Conservation (phyloP, 2,797 vertebrate genomes). For the Cheirogaleus major region DNA sequence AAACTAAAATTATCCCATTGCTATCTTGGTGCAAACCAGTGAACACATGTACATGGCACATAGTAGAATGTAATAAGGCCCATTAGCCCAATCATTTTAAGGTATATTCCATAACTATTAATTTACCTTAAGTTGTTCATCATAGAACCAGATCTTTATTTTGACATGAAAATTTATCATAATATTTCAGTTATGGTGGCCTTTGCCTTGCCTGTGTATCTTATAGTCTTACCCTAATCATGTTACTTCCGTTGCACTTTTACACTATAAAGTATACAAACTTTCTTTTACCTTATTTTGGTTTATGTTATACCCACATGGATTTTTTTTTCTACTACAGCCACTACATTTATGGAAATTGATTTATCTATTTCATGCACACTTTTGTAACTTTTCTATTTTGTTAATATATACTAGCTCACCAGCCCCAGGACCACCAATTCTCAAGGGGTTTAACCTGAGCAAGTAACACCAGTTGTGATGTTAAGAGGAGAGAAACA, state of each 20-base stretch:
- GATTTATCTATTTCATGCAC: background rate
- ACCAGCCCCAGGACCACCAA: background rate
- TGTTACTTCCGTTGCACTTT: background rate
- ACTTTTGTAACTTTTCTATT: background rate
- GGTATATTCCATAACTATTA: background rate
- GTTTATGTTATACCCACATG: background rate
- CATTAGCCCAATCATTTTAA: background rate
- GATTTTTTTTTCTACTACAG: background rate
- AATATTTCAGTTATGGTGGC: background rate
- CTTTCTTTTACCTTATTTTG: background rate
- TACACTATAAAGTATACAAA: background rate
- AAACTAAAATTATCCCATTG: background rate
- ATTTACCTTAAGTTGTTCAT: background rate
- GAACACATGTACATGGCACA: background rate
- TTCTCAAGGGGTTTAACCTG: background rate
- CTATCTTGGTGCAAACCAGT: background rate
- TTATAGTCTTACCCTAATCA: background rate
- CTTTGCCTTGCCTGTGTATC: background rate
- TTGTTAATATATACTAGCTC: background rate
- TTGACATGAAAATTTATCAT: background rate
- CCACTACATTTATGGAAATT: background rate
- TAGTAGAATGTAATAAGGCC: background rate
- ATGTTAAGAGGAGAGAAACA: background rate
- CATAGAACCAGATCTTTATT: background rate
- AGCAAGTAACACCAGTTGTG: background rate